A percentile compares a stretch with the other conserved stretches of the same genome.
These are phyloP conservation scores for Sarcophaga variegata DNA, from an alignment of 2,888 invertebrate genomes.

Conservation along the genomic window DNA sequence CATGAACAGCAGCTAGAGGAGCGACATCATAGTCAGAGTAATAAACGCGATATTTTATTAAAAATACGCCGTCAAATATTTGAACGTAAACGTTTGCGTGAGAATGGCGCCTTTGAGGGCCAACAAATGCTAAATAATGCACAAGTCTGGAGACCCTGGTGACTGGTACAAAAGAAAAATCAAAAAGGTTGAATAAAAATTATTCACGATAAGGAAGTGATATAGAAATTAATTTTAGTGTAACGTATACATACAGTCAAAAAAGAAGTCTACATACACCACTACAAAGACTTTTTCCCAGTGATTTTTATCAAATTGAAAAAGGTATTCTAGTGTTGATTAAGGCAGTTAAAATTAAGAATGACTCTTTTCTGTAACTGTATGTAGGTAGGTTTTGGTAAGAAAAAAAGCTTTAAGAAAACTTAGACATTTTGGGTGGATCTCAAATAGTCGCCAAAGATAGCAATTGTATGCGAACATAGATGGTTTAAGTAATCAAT, in stretches of 20 bases:
- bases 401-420: slow-evolving; percentile 62
- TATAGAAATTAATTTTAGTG: slow-evolving; percentile 4
- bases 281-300: no score
- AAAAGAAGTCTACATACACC: no score
- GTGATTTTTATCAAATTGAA: no score
- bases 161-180: slow-evolving; percentile 22
- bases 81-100: slow-evolving; percentile 78
- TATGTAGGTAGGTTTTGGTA: no score
- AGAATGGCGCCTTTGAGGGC: slow-evolving; percentile 72
- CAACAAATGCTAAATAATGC: slow-evolving; percentile 71
- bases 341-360: no score
- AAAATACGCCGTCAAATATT: slow-evolving; percentile 80
- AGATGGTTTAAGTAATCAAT: slow-evolving; percentile 24
- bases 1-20: slow-evolving; percentile 14
- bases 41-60: slow-evolving; percentile 76
- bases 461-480: not conserved
- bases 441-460: slow-evolving; percentile 58
- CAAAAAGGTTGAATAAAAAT: not conserved
- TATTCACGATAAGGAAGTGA: slow-evolving; percentile 17
- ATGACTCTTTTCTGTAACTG: no score
- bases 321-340: no score
- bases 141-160: slow-evolving; percentile 80
- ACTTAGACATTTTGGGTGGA: slow-evolving; percentile 60
- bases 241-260: no score
- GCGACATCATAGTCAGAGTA: slow-evolving; percentile 57